These are phyloP conservation scores for Phrynosoma blainvillii DNA, from an alignment of 2,113 vertebrate species.

Conservation along the genomic window DNA sequence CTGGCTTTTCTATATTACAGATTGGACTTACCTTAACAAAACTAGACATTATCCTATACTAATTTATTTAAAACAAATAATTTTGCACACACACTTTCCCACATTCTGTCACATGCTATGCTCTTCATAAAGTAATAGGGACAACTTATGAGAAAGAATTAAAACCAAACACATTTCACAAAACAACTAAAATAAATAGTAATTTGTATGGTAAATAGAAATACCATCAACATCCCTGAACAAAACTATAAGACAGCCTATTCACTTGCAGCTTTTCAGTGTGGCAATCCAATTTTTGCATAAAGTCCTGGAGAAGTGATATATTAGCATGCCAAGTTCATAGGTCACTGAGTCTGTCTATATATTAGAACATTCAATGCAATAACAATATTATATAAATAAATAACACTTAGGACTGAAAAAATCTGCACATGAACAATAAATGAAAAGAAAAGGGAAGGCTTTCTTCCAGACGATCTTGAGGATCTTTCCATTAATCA, in stretches of 20 bases:
- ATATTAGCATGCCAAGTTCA: not conserved
- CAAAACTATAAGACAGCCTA: rapidly evolving
- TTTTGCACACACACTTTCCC: no score
- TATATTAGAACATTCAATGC: not conserved
- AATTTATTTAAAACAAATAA: not conserved
- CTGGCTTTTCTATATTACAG: not conserved
- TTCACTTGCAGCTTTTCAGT: rapidly evolving
- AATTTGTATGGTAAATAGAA: not conserved
- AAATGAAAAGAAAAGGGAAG: rapidly evolving
- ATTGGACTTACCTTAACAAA: not conserved
- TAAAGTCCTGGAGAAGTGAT: rapidly evolving
- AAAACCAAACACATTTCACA: not conserved
- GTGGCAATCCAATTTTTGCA: rapidly evolving
- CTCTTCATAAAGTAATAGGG: not conserved
- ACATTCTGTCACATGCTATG: no score
- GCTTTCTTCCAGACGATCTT: rapidly evolving
- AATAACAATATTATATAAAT: not conserved
- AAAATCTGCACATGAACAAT: not conserved
- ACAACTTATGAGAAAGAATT: not conserved
- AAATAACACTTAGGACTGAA: not conserved
- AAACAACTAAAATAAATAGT: not conserved
- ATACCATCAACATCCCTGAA: not conserved
- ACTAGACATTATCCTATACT: not conserved
- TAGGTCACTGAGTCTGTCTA: not conserved
- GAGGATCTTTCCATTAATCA: rapidly evolving